Percentiles rank a stretch among this genome's conserved stretches.
phyloP scores from a whole-genome alignment of 2,888 invertebrate genomes.

The Lysandra bellargus region DNA sequence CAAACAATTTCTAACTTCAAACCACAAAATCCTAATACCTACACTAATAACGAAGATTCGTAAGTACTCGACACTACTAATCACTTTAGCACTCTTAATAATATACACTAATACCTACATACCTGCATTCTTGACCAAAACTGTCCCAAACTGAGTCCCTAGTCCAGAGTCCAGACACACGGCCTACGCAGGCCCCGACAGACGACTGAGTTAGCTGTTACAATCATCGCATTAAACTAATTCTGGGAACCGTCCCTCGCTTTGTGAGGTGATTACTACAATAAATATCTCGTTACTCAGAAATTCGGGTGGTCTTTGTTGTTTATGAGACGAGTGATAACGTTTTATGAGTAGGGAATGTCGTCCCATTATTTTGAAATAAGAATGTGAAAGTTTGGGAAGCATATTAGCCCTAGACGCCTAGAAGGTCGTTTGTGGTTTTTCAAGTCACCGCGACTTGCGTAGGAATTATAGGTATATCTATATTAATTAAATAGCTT shows the following conservation, averaged over 20 bases:
- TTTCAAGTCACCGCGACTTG: background rate
- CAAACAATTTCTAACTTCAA: no score
- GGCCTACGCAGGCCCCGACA: background rate
- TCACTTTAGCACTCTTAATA: background rate
- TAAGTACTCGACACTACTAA: no score
- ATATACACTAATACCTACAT: background rate
- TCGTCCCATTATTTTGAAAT: background rate
- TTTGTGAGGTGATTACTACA: conserved; percentile 62
- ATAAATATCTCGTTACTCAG: conserved; percentile 55
- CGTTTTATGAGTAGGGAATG: background rate
- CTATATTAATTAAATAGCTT: no score
- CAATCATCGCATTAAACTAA: conserved; percentile 64
- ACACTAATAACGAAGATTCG: no score
- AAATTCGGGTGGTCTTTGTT: conserved; percentile 40
- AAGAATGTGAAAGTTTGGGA: conserved; percentile 7
- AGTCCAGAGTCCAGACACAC: conserved; percentile 5
- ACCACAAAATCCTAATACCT: no score
- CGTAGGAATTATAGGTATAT: no score
- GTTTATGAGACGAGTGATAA: conserved; percentile 8
- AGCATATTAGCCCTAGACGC: background rate
- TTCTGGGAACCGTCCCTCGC: conserved; percentile 62
- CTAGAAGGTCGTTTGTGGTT: background rate
- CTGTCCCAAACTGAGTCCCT: background rate
- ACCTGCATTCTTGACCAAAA: conserved; percentile 18
- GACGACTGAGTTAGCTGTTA: conserved; percentile 35